Conservation (phyloP, 2,113 vertebrate species). For the Ascaphus truei region DNA sequence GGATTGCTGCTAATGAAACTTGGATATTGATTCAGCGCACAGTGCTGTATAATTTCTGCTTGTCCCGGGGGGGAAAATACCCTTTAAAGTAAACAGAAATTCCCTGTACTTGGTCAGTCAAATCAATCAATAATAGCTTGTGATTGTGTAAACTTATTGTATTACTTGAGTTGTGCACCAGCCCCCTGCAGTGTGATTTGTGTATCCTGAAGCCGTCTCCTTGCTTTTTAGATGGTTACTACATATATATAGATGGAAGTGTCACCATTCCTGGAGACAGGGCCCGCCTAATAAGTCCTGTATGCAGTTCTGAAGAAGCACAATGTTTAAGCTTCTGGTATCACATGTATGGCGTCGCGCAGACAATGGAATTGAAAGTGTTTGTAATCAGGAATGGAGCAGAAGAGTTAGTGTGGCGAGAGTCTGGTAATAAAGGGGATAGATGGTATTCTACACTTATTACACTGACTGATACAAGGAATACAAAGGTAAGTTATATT, state of each 20-base stretch:
- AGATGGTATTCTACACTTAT: conserved; percentile 50
- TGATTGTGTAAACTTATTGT: too few species aligned
- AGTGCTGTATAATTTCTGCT: too few species aligned
- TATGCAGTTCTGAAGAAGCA: conserved; percentile 49
- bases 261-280: conserved; percentile 45
- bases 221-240: conserved; percentile 63
- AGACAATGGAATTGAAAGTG: conserved; percentile 58
- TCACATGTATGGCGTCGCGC: conserved; percentile 67
- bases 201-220: too few species aligned
- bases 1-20: too few species aligned
- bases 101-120: too few species aligned
- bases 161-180: too few species aligned
- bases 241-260: conserved; percentile 65
- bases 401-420: conserved; percentile 42
- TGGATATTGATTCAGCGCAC: too few species aligned
- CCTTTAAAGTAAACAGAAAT: too few species aligned
- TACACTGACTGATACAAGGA: conserved; percentile 43
- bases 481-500: conserved; percentile 54
- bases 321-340: conserved; percentile 78
- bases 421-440: conserved; percentile 55
- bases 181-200: too few species aligned
- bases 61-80: too few species aligned
- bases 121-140: too few species aligned
- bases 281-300: conserved; percentile 58
- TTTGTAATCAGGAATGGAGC: conserved; percentile 47